Percentiles rank a stretch among this genome's conserved stretches.
Conservation (phyloP, 2,888 invertebrate genomes). For the Mesorhabditis sp. region DNA sequence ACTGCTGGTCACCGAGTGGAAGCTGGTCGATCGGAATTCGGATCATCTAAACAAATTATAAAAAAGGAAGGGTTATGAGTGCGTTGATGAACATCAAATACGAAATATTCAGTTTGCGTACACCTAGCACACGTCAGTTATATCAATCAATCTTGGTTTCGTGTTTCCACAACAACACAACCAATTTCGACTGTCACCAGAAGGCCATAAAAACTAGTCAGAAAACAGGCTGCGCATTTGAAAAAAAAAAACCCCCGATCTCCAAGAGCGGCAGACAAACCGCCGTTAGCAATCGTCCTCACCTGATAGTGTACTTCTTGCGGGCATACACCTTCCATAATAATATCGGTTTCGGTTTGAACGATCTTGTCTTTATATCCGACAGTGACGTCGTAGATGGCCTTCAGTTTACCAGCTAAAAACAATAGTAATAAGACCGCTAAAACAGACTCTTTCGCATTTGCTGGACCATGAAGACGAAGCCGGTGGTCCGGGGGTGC, state of each 20-base stretch:
- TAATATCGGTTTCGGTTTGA: constrained; percentile 73
- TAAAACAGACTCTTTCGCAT: constrained; percentile 62
- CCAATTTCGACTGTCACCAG: too few relatives aligned
- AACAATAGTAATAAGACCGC: not conserved
- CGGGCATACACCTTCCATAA: constrained; percentile 71
- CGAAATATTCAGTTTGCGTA: too few relatives aligned
- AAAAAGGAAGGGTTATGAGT: too few relatives aligned
- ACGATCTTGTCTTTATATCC: constrained; percentile 73
- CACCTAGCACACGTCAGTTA: too few relatives aligned
- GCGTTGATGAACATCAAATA: too few relatives aligned
- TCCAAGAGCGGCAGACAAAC: constrained; percentile 13
- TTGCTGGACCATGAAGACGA: constrained; percentile 62
- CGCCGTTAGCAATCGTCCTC: constrained; percentile 57
- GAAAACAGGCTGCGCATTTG: not conserved
- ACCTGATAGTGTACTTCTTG: constrained; percentile 75
- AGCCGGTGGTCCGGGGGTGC: constrained; percentile 81
- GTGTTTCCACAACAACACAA: too few relatives aligned
- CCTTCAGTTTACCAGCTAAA: constrained; percentile 68
- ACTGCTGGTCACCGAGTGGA: constrained; percentile 51
- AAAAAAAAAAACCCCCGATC: too few relatives aligned
- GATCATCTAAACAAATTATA: constrained; percentile 21
- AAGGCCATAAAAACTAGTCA: not conserved
- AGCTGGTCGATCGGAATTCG: constrained; percentile 45
- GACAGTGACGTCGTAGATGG: constrained; percentile 79
- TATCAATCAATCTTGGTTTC: too few relatives aligned